Base-by-base conservation (phyloP, 1,140 invertebrate species). In the Periplaneta americana region DNA sequence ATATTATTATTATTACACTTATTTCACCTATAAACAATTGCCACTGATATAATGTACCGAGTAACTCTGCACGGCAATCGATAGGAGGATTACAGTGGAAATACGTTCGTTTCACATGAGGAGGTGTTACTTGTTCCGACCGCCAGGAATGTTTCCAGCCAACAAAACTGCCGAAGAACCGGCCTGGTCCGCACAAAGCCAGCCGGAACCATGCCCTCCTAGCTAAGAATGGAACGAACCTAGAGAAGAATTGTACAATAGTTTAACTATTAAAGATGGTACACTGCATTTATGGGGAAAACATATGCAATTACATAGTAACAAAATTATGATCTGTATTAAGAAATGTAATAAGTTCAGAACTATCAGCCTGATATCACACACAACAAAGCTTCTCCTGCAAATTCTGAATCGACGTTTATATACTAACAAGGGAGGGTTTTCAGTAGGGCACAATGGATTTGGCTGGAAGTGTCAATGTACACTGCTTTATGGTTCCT, bases 171-270 rank as follows among this genome's bases (percentile, higher is more conserved):
- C 80, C 36, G 35, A 35, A 75, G 18, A 75, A 35, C 80, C 37
- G 75, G 66, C 74, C 80, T 35, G 75, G 33, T 66, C 79, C 22
- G 48, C 48, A 66, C 28, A 79, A 79, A 39, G 78, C 39, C 39
- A 34, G 36, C 78, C 36, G 78, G 78, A 79, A 81, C 80, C 34
- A 32, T 75, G 36, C 80, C 80, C 80, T 81, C 80, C 80, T 81
- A 81, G 80, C 80, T 75, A 81, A 81, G 80, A 81, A 81, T 81
- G 80, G 80, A 81, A 81, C 80, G 39, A 81, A 81, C 80, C 80
- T 81, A 31, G 48, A 81, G 76, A 75, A n/a, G n/a, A n/a, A n/a
- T n/a, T n/a, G n/a, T n/a, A n/a, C n/a, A n/a, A n/a, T n/a, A n/a
- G n/a, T n/a, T n/a, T n/a, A n/a, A n/a, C n/a, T n/a, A n/a, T n/a